Base-by-base conservation (phyloP, 2,797 vertebrate species). In the Lagodon rhomboides region DNA sequence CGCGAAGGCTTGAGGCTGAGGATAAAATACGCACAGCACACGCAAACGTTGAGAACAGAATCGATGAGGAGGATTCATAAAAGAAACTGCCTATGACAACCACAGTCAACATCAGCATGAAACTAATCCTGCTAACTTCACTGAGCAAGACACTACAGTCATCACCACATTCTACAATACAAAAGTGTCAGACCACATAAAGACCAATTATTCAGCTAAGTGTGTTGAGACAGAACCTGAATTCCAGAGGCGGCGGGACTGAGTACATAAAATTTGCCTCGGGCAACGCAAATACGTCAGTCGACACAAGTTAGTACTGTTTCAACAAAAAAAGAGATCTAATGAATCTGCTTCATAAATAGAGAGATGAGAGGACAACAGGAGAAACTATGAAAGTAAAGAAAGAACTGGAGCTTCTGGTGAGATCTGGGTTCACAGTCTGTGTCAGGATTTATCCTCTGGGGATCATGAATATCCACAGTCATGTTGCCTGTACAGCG, bases 1-100 rank as follows among this genome's bases (percentile, higher is more conserved):
- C 0, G 53, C 59, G 22, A 65, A 72, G 0, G 1, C 12, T 6
- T 89, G 79, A 82, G 44, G 74, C 83, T 84, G 69, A 30, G 12
- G 60, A 8, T 0, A 54, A 58, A 1, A 58, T 1, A 22, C 7
- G 54, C 16, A 59, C 20, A 53, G 9, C 20, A 53, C 16, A 38
- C 12, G 51, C 46, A 62, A 4, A 12, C 22, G 10, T 46, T 6
- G 30, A 20, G 22, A 56, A 65, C 7, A 54, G 3, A 73, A 68
- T 20, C 30, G 25, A 66, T 3, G 5, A 67, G 17, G 22, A 34
- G 11, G 13, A 53, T 27, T 18, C 22, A n/a, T n/a, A 13, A 54
- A 54, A 13, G 18, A 16, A 16, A 15, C 15, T 47, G 46, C 13
- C 17, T 13, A 47, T 44, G 34, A 34, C 17, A 20, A 49, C 47